Percentiles rank a stretch among this genome's conserved stretches.
These are phyloP conservation scores for Sturmia bella DNA, from an alignment of 2,888 invertebrate species.

Conservation along the genomic window DNA sequence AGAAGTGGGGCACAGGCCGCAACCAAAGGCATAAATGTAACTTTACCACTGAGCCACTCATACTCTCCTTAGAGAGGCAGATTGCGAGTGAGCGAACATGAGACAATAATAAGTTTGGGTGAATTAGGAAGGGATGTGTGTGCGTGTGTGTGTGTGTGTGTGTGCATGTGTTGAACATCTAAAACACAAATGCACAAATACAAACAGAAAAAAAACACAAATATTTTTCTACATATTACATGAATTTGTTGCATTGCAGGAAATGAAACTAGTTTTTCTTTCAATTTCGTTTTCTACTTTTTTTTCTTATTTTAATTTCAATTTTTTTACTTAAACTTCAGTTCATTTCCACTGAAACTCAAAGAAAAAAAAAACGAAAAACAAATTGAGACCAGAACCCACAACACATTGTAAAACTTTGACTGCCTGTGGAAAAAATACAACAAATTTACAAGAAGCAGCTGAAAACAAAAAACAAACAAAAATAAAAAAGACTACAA, in stretches of 20 bases:
- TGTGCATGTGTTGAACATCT: constrained; percentile 14
- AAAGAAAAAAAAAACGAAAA: constrained; percentile 20
- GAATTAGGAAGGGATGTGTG: neutral
- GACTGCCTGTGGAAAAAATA: constrained; percentile 46
- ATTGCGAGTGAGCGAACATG: neutral
- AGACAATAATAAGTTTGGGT: neutral
- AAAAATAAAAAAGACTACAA: neutral
- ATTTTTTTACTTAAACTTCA: constrained; percentile 40
- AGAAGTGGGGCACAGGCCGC: constrained; percentile 32
- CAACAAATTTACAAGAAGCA: constrained; percentile 35
- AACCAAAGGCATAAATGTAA: constrained; percentile 5
- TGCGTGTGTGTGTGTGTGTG: neutral
- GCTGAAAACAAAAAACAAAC: constrained; percentile 8
- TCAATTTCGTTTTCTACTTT: constrained; percentile 27
- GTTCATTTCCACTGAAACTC: constrained; percentile 45
- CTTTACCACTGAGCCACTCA: constrained; percentile 13
- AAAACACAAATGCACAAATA: constrained; percentile 43
- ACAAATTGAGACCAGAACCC: constrained; percentile 51
- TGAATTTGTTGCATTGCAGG: constrained; percentile 57
- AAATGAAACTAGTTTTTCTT: constrained; percentile 61
- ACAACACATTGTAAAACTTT: constrained; percentile 60
- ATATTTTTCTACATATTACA: constrained; percentile 33
- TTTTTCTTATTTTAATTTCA: constrained; percentile 33
- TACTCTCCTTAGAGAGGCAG: neutral
- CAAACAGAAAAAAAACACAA: neutral